Conservation (phyloP, 2,113 vertebrate species). For the Cavia porcellus region DNA sequence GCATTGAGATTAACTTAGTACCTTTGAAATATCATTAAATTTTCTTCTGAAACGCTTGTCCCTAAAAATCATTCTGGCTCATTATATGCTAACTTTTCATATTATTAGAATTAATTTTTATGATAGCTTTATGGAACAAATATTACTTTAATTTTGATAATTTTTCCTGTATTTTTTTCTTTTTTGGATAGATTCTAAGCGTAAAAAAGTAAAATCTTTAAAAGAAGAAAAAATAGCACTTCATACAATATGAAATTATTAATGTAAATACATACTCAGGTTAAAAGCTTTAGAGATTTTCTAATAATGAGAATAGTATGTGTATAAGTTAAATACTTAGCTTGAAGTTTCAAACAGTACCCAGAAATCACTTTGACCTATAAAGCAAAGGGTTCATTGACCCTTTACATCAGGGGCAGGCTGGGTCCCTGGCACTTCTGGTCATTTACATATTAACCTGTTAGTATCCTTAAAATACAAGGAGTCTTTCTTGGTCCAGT, state of each 20-base stretch:
- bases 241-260: background rate
- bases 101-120: background rate
- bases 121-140: background rate
- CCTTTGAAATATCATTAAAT: conserved; percentile 51
- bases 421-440: background rate
- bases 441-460: background rate
- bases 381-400: background rate
- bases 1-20: conserved; percentile 7
- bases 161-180: background rate
- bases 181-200: background rate
- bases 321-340: background rate
- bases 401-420: background rate
- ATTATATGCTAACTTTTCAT: conserved; percentile 15
- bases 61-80: conserved; percentile 17
- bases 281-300: background rate
- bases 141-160: conserved; percentile 48
- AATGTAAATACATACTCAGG: background rate
- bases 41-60: conserved; percentile 32
- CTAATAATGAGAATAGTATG: background rate
- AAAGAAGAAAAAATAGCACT: background rate
- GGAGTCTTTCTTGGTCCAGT: background rate
- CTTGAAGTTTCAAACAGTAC: background rate
- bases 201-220: background rate
- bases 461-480: background rate
- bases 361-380: background rate